Percentiles rank a stretch among this genome's conserved stretches.
These are phyloP conservation scores for Dipodomys stephensi DNA, from an alignment of 2,113 vertebrate species.

Conservation along the genomic window DNA sequence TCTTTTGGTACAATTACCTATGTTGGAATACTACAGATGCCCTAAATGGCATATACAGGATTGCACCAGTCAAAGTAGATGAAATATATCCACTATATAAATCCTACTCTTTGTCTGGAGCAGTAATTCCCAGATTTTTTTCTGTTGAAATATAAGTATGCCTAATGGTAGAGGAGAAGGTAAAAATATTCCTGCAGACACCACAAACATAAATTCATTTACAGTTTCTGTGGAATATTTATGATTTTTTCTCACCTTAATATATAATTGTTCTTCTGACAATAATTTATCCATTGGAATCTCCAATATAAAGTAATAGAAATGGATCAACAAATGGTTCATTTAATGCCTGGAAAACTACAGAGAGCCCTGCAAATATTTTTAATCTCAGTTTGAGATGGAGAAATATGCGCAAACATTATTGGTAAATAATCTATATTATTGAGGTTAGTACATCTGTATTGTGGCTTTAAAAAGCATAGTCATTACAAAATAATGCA, in stretches of 20 bases:
- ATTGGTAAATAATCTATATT: background rate
- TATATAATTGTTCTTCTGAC: slow-evolving; percentile 21
- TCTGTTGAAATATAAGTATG: background rate
- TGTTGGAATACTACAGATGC: background rate
- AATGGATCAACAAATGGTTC: background rate
- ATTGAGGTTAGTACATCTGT: background rate
- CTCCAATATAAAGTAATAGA: background rate
- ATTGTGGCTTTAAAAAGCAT: slow-evolving; percentile 38
- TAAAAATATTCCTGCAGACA: background rate
- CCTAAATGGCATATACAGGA: background rate
- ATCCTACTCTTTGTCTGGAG: background rate
- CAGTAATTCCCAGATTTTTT: background rate
- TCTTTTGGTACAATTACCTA: background rate
- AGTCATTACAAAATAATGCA: background rate
- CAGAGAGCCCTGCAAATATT: background rate
- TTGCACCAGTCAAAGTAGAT: background rate
- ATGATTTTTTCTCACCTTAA: background rate
- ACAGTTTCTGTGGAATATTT: background rate
- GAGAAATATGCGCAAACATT: background rate
- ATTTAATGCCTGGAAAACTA: background rate
- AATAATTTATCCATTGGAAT: background rate
- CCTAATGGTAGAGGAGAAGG: background rate
- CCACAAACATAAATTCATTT: background rate
- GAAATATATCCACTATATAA: background rate
- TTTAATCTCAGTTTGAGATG: background rate